Conservation (phyloP, 2,797 vertebrate species). For the Periophthalmus magnuspinnatus region DNA sequence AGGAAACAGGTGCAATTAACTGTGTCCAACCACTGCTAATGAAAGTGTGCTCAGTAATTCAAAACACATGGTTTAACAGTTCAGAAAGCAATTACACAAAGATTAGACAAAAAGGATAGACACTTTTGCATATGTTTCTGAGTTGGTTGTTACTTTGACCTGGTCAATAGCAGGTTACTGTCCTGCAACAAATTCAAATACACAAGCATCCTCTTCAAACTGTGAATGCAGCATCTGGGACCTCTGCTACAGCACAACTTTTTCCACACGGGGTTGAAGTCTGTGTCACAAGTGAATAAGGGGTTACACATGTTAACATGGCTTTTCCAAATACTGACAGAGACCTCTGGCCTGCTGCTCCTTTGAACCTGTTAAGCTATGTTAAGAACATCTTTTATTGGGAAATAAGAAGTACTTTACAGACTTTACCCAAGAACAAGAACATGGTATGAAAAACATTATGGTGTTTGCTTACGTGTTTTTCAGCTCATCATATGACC, state of each 20-base stretch:
- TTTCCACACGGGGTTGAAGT: constrained; percentile 6
- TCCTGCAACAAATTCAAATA: not conserved
- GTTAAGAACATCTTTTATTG: constrained; percentile 7
- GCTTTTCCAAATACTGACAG: constrained; percentile 12
- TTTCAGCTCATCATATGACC: not conserved
- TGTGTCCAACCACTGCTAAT: constrained; percentile 14
- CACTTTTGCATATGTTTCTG: not conserved
- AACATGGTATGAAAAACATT: constrained; percentile 6
- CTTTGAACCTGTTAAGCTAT: constrained; percentile 10
- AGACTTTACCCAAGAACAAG: not conserved
- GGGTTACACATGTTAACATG: constrained; percentile 1
- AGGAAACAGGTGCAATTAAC: constrained; percentile 22
- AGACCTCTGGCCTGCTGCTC: constrained; percentile 15
- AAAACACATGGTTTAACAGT: constrained; percentile 36
- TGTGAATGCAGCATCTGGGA: not conserved
- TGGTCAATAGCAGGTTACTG: not conserved
- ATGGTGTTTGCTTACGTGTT: constrained; percentile 2
- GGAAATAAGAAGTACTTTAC: constrained; percentile 4
- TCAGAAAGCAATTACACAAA: constrained; percentile 14
- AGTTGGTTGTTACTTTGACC: constrained; percentile 1
- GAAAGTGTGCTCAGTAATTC: constrained; percentile 12
- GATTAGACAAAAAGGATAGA: no score
- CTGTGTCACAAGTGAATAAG: constrained; percentile 15
- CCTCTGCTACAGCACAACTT: not conserved
- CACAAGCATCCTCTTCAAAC: not conserved